Percentiles rank a stretch among this genome's conserved stretches.
Evolutionary conservation across 2,797 vertebrate genomes (phyloP).

Genomic region (Callimico goeldii): DNA sequence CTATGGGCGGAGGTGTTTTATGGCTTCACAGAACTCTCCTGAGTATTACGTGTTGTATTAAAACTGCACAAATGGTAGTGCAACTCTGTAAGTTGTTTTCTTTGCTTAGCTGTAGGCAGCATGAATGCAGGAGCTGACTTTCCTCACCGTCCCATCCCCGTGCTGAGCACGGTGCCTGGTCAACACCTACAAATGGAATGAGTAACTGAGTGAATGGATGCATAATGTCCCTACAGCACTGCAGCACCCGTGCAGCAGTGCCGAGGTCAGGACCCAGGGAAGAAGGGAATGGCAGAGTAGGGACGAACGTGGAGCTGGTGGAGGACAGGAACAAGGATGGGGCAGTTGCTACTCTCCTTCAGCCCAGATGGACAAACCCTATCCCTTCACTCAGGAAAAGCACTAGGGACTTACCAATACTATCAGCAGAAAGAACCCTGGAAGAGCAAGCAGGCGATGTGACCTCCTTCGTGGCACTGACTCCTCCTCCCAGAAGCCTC

Average conservation of each 20-base stretch:
- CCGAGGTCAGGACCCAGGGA: not conserved
- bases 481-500: not conserved
- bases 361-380: too few relatives aligned
- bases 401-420: too few relatives aligned
- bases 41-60: too few relatives aligned
- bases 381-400: not conserved
- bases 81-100: not conserved
- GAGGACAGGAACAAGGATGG: not conserved
- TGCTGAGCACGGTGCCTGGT: not conserved
- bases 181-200: not conserved
- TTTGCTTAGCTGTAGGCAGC: not conserved
- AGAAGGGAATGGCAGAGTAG: not conserved
- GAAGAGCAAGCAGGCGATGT: not conserved
- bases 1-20: too few relatives aligned
- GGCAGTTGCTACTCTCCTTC: not conserved
- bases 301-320: not conserved
- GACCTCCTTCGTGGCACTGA: not conserved
- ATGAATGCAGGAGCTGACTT: accelerated
- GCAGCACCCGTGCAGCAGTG: not conserved
- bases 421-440: not conserved
- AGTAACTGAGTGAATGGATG: not conserved
- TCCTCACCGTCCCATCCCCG: not conserved
- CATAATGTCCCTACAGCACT: not conserved
- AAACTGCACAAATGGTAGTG: not conserved
- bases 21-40: not conserved